Evolutionary conservation across 1,140 invertebrate species (phyloP), one percentile per base, ranked within the genome.

Genomic region (Frieseomelitta varia): DNA sequence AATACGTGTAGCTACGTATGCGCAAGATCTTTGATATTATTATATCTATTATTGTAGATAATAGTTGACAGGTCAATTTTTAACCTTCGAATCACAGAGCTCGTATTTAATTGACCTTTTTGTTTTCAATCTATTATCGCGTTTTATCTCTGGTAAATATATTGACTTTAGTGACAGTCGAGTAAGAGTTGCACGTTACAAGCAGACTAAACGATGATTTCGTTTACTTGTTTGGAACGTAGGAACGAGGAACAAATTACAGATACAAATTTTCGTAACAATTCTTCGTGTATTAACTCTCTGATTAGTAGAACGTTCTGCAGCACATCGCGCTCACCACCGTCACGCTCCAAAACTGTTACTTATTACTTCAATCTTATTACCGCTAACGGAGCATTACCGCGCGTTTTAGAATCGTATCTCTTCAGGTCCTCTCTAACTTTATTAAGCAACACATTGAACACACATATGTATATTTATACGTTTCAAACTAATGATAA

Each of bases 291-390:
- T 30, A 27, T 34, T 21, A 47, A n/a, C 61, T 71, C 77, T 79
- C 69, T 77, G 77, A 88, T 89, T 86, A 86, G 81, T 83, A 87
- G 88, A 87, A 90, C 90, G 88, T 88, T 65, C 79, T 79, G 78
- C 84, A 79, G 65, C 81, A 17, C 34, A 53, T 77, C 77, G 56
- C 74, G n/a, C 84, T 87, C 39, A 58, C 51, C 74, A 76, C 88
- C 87, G 94, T 94, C 93, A 94, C 94, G 94, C 94, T 94, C 94
- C 92, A 94, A 93, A 94, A 94, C 93, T 88, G 90, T 91, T 85
- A 68, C 91, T 93, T 92, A 93, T 94, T 94, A 93, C 92, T 91
- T 92, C 91, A 92, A 92, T 92, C 92, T 90, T 93, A 93, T 91
- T 93, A 93, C 84, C 87, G 86, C 88, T 92, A 92, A 90, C 92